Evolutionary conservation across 2,888 invertebrate genomes (phyloP).

Genomic region (Neria commutata): DNA sequence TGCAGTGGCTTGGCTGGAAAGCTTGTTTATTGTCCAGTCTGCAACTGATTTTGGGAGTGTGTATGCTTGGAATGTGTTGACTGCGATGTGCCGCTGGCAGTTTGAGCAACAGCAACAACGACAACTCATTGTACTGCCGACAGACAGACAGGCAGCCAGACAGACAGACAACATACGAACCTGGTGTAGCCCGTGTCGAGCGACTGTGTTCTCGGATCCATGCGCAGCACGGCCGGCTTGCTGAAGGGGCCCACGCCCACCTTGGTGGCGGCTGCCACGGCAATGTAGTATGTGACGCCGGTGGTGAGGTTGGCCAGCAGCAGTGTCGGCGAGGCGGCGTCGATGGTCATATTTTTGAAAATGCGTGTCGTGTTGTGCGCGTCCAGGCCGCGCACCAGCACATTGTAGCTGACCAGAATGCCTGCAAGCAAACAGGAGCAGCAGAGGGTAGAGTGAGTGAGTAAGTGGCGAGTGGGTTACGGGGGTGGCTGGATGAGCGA

Average conservation of each 20-base stretch:
- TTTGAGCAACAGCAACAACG: constrained; percentile 23
- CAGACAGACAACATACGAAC: constrained; percentile 32
- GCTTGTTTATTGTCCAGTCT: constrained; percentile 49
- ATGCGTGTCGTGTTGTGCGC: constrained; percentile 66
- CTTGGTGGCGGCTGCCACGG: constrained; percentile 82
- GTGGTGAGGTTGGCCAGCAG: constrained; percentile 81
- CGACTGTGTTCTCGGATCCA: constrained; percentile 67
- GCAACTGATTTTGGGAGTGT: constrained; percentile 51
- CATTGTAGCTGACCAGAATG: constrained; percentile 81
- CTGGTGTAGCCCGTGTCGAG: constrained; percentile 63
- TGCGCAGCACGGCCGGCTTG: constrained; percentile 69
- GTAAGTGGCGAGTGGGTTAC: too few species aligned
- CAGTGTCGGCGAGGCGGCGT: constrained; percentile 73
- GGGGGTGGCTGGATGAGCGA: too few species aligned
- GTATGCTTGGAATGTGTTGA: constrained; percentile 10
- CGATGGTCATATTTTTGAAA: constrained; percentile 75
- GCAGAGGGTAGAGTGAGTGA: constrained; percentile 2
- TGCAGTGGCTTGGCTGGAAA: constrained; percentile 34
- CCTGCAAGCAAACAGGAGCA: constrained; percentile 38
- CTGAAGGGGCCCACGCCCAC: constrained; percentile 83
- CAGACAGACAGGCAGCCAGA: constrained; percentile 1
- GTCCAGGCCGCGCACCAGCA: constrained; percentile 69
- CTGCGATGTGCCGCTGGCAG: not conserved
- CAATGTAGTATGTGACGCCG: constrained; percentile 81
- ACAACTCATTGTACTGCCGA: constrained; percentile 30